phyloP scores from a whole-genome alignment of 64 coral and sea anemone genomes.

The Actinia tenebrosa region DNA sequence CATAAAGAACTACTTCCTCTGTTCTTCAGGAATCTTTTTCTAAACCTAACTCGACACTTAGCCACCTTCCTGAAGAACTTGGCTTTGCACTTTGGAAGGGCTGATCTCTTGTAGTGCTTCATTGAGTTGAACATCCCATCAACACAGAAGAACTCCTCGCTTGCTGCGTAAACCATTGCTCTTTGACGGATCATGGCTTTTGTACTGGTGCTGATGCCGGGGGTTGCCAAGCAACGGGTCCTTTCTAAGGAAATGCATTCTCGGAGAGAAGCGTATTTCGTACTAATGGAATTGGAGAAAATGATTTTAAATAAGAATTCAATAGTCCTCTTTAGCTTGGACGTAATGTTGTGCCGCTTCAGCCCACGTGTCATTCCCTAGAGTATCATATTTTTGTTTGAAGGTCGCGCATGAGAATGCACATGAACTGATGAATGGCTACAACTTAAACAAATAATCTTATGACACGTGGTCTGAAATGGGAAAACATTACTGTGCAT shows the following conservation, averaged over 20 bases:
- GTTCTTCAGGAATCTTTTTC: background rate
- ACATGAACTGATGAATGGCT: too few species aligned
- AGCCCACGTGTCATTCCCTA: too few species aligned
- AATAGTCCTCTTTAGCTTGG: too few species aligned
- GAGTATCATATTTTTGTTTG: too few species aligned
- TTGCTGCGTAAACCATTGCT: background rate
- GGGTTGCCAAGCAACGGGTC: background rate
- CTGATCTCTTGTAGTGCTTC: background rate
- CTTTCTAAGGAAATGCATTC: background rate
- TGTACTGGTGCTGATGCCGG: background rate
- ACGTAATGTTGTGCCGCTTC: too few species aligned
- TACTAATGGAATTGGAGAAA: background rate
- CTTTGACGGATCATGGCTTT: background rate
- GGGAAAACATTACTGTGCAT: too few species aligned
- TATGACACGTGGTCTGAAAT: too few species aligned
- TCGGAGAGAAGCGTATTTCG: background rate
- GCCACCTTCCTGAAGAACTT: conserved; percentile 1
- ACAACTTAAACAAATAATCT: too few species aligned
- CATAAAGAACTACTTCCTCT: background rate
- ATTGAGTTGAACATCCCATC: background rate
- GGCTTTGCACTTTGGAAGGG: background rate
- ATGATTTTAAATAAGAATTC: background rate
- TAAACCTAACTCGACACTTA: background rate
- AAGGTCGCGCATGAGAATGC: too few species aligned
- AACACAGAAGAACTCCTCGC: background rate